Evolutionary conservation across 2,888 invertebrate genomes (phyloP).

Genomic region (Plemyria rubiginata): DNA sequence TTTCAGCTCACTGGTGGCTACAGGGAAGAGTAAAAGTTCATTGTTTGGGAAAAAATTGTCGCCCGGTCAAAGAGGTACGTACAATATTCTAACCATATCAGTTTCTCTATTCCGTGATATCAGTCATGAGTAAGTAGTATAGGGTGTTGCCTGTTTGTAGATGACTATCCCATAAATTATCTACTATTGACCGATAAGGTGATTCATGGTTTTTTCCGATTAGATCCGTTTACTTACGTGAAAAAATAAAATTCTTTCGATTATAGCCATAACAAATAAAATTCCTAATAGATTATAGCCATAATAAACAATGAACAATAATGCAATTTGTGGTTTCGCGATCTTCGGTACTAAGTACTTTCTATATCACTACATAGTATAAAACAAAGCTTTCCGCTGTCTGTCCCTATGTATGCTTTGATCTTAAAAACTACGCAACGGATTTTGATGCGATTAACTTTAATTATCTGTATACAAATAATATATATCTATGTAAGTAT

Average conservation of each 20-base stretch:
- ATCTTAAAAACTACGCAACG: no score
- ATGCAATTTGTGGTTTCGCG: neutral
- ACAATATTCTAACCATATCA: neutral
- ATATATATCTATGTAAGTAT: no score
- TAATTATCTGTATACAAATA: no score
- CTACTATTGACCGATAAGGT: slow-evolving; percentile 4
- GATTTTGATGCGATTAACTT: no score
- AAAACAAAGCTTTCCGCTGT: no score
- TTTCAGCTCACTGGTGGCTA: slow-evolving; percentile 28
- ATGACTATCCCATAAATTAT: neutral
- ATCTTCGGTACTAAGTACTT: neutral
- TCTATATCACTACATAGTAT: no score
- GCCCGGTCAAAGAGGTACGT: slow-evolving; percentile 64
- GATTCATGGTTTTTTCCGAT: slow-evolving; percentile 15
- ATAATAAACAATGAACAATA: no score
- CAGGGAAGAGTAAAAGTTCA: slow-evolving; percentile 32
- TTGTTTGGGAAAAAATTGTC: slow-evolving; percentile 60
- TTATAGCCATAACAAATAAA: no score
- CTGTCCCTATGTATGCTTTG: no score
- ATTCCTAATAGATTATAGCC: no score
- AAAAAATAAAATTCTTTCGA: slow-evolving; percentile 4
- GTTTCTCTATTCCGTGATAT: neutral
- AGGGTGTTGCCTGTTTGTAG: neutral
- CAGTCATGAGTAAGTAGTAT: neutral
- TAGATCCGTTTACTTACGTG: neutral